Percentiles rank a stretch among this genome's conserved stretches.
Evolutionary conservation across 1,140 invertebrate species (phyloP).

Genomic region (Vanessa tameamea): DNA sequence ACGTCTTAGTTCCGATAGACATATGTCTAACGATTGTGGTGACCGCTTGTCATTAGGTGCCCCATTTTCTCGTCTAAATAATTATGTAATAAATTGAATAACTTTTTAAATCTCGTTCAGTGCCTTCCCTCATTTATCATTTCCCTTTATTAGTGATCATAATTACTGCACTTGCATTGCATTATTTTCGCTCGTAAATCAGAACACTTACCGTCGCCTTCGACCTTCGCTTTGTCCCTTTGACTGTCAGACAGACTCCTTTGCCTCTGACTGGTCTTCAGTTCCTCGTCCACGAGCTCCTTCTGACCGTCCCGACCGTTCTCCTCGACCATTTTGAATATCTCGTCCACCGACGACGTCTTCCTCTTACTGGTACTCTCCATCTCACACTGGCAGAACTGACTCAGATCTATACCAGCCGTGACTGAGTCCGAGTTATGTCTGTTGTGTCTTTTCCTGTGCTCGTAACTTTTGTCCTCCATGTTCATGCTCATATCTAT

Average conservation of each 20-base stretch:
- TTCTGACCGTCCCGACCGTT: conserved; percentile 44
- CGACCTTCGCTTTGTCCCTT: conserved; percentile 77
- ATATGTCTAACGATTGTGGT: too few relatives aligned
- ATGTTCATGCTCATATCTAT: conserved; percentile 76
- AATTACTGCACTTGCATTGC: not conserved
- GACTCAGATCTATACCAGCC: conserved; percentile 75
- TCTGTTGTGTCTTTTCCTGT: conserved; percentile 71
- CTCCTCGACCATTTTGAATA: conserved; percentile 81
- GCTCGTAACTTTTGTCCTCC: conserved; percentile 65
- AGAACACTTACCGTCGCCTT: conserved; percentile 59
- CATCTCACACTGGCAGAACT: conserved; percentile 78
- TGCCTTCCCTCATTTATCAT: too few relatives aligned
- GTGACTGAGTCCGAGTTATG: conserved; percentile 69
- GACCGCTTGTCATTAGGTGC: too few relatives aligned
- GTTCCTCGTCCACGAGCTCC: conserved; percentile 81
- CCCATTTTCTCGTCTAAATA: too few relatives aligned
- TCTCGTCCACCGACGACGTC: conserved; percentile 85
- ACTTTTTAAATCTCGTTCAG: too few relatives aligned
- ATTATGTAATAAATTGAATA: too few relatives aligned
- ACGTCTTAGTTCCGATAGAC: too few relatives aligned
- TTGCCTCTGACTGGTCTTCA: conserved; percentile 84
- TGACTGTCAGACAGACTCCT: conserved; percentile 87
- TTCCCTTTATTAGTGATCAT: not conserved
- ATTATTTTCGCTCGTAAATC: not conserved
- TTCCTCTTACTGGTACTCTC: conserved; percentile 63